Evolutionary conservation across 2,797 vertebrate genomes (phyloP), one percentile per base, ranked within the genome.

Genomic region (Ataeniobius toweri): DNA sequence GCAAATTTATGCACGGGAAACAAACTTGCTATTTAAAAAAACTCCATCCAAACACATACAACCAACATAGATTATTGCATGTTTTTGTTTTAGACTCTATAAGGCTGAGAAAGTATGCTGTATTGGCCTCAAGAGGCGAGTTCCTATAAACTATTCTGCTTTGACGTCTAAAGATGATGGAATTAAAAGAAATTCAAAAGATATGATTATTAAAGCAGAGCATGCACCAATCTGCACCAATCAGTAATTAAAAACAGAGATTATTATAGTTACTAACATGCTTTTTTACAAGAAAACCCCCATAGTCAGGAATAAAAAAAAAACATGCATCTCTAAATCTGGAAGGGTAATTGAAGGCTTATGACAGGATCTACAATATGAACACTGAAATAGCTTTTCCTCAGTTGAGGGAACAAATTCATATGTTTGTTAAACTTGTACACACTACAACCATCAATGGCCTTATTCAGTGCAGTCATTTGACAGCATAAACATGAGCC

Each of bases 151-250:
- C 63, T 72, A 6, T 56, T 58, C 63, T 67, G 39, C 65, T 68
- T 53, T 44, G 76, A 73, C 8, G 36, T 76, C 14, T 65, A 48
- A 51, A 59, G 65, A 51, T 31, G 36, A 80, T 5, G 22, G 63
- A 71, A 85, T 80, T 36, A 68, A 36, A 13, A 41, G 24, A 74
- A 76, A 70, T 28, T 72, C n/a, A 58, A 76, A 63, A 82, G 16
- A 16, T 13, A 14, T 59, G 76, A 68, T 76, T 8, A 74, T 79
- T 26, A 78, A 74, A 83, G 78, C 83, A 80, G 74, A 76, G 76
- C 91, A 89, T 93, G 89, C 91, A 83, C 9, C 56, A 67, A 74
- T 70, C 36, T 46, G n/a, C 20, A 71, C 20, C 72, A 73, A 59
- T 48, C 80, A 75, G 58, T 18, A 44, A 31, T 36, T 0, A 56